Base-by-base conservation (phyloP, 1,140 invertebrate genomes). In the Nephila pilipes region DNA sequence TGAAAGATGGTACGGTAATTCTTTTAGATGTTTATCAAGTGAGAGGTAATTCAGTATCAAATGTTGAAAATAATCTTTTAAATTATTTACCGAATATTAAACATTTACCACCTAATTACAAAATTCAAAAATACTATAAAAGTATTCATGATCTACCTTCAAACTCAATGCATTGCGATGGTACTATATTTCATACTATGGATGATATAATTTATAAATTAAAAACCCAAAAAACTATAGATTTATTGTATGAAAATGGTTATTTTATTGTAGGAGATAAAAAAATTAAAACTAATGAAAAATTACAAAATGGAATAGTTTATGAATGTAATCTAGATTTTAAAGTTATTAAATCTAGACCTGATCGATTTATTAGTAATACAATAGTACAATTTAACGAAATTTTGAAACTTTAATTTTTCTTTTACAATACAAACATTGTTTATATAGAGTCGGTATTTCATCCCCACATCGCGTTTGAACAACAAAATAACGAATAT, bases 321-420 rank as follows among this genome's bases (percentile, higher is more conserved):
- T 87, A 87, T 46, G 85, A 87, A 87, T 87, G 85, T 87, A n/a
- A 60, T 87, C 63, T 63, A 87, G 29, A 87, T 55, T 60, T 60
- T 63, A 63, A 87, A 60, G 55, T 87, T 25, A 63, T 87, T n/a
- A 87, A 87, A 87, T 10, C n/a, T 55, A 18, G 85, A 32, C n/a
- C 29, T 20, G 85, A 87, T 87, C 25, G 85, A 58, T 87, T 87
- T 87, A 6, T 36, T 1, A 38, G 85, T 36, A 87, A 87, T 58
- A 87, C 85, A 36, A 5, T 87, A 20, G 29, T 63, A 1, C 85
- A 87, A 83, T 22, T 83, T 2, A 1, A 0, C 5, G 80, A 83
- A 54, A 8, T 83, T 83, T n/a, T 54, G n/a, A 29, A n/a, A 54
- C 1, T 38, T 38, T 6, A 38, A 38, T 38, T 38, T 38, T 38